Base-by-base conservation (phyloP, 2,888 invertebrate species). In the Pherbina coryleti region DNA sequence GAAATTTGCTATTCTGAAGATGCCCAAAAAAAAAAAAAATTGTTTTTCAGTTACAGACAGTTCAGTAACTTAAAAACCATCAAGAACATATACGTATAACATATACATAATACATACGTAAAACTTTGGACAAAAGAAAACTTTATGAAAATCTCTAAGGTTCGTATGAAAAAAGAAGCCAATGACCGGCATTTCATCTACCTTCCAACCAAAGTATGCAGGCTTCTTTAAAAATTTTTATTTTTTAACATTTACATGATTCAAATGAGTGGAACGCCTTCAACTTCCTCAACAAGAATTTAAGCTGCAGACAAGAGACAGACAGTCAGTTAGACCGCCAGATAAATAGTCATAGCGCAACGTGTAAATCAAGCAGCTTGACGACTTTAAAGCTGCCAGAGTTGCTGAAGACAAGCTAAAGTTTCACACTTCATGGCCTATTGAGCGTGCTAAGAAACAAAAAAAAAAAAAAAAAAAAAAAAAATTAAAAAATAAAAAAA, bases 251-350 rank as follows among this genome's bases (percentile, higher is more conserved):
- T 85, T 85, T 85, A 86, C 83, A 84, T 83, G 85, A 84, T 87
- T 85, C 87, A 86, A 85, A 85, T 88, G 86, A 88, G 85, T 86
- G 86, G 44, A 88, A 87, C 84, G 85, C 87, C 87, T 88, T 87
- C 87, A 88, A 87, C 87, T 87, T 87, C 87, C 87, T 86, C 84
- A 85, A 81, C 82, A 79, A 84, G 81, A 86, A 83, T 69, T 69
- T 28, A 69, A 49, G 51, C 25, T 51, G 51, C 66, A 66, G 66
- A 34, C 66, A 19, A n/a, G n/a, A n/a, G 57, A 55, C 55, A 55
- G n/a, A 55, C 19, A 19, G 19, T 19, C 22, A 22, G 55, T 5
- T 7, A 51, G 51, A 51, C 51, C 2, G 51, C 19, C 53, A n/a
- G 8, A 37, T 11, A 44, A 55, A 55, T 55, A 8, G 11, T 19